Evolutionary conservation across 2,888 invertebrate species (phyloP), one percentile per base, ranked within the genome.

Genomic region (Psylliodes chrysocephalus): DNA sequence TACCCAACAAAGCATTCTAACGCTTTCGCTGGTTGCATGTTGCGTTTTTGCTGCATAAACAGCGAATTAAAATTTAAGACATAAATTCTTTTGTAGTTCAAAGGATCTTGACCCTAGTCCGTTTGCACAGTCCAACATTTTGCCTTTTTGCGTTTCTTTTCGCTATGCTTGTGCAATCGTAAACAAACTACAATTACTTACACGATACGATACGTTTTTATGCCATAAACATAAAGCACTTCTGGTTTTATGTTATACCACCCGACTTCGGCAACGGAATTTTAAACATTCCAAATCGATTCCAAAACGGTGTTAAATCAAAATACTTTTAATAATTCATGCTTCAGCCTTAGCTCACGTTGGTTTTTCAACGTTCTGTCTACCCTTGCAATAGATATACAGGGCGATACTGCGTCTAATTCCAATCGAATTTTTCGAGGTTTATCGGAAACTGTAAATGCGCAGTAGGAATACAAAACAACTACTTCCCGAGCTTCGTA

Each of bases 21-120:
- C n/a, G n/a, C n/a, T n/a, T n/a, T n/a, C 17, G 14, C 7, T 40
- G 12, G 40, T 44, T 44, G 44, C 15, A 44, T 44, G 15, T 19
- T 44, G 17, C 3, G 6, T 6, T 18, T 10, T 44, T 40, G 22
- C 12, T n/a, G 40, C 40, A 12, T n/a, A 12, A 6, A 12, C 17
- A n/a, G 12, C 40, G 40, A 40, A 7, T 40, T 40, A 7, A 17
- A 40, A 40, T 40, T 40, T 40, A 40, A 40, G 40, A 40, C 6
- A 44, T 44, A 44, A 17, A 44, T 44, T 44, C 44, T 17, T 44
- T 17, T 19, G 17, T 17, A 44, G 3, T 19, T 6, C 10, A 44
- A 44, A 44, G 44, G 44, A 44, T 44, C 19, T 44, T 44, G 44
- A 44, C 17, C 44, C 44, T 19, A 44, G 44, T 44, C 44, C 44